Conservation (phyloP, 2,888 invertebrate species). For the Lasioglossum vierecki region DNA sequence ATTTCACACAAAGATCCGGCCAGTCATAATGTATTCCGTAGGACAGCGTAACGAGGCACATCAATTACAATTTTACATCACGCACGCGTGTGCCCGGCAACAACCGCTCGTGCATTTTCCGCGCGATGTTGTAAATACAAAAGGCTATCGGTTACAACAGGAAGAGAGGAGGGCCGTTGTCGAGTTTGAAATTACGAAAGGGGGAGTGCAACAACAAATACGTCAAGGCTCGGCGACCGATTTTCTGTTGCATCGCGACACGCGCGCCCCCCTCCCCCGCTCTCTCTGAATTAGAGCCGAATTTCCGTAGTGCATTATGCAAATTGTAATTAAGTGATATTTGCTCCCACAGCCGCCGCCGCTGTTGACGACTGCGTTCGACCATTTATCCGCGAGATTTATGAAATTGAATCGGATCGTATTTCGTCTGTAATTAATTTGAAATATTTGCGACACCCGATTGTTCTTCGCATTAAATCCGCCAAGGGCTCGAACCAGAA, state of each 20-base stretch:
- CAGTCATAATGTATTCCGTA: background rate
- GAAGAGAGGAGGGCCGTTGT: background rate
- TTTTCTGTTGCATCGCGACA: conserved; percentile 15
- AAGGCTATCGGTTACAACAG: conserved; percentile 17
- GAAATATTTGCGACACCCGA: conserved; percentile 27
- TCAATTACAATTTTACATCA: background rate
- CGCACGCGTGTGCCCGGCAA: background rate
- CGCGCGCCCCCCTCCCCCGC: background rate
- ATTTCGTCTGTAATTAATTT: conserved; percentile 24
- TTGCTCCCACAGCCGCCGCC: conserved; percentile 2
- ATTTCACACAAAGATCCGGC: background rate
- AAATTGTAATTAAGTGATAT: conserved; percentile 56
- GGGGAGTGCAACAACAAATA: conserved; percentile 27
- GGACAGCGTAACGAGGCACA: background rate
- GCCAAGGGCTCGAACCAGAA: background rate
- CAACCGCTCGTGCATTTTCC: background rate
- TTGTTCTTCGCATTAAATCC: conserved; percentile 35
- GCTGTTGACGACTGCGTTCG: background rate
- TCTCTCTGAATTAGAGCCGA: conserved; percentile 40
- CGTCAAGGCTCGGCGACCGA: conserved; percentile 12
- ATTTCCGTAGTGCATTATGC: conserved; percentile 50
- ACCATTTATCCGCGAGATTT: conserved; percentile 40
- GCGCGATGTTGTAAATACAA: background rate
- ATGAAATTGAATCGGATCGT: conserved; percentile 41
- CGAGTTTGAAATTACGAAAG: conserved; percentile 23